Evolutionary conservation across 2,113 vertebrate genomes (phyloP), one percentile per base, ranked within the genome.

Genomic region (Nycticorax nycticorax): DNA sequence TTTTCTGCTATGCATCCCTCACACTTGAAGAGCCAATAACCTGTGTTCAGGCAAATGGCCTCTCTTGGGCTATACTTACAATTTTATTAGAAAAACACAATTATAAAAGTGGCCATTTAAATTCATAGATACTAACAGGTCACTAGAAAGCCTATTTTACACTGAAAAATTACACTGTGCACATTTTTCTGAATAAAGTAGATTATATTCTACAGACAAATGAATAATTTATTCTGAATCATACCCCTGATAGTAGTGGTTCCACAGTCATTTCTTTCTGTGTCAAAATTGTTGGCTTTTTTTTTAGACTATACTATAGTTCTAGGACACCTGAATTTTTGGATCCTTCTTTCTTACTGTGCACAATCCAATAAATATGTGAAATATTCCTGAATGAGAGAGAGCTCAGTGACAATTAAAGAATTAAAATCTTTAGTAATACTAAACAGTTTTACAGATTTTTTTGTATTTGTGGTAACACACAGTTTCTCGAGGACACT

Each of bases 11-110:
- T 56, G 12, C 30, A 56, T 39, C 23, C 14, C 45, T 69, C 16
- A 78, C 45, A 71, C 24, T 82, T 77, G 18, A 62, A 85, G 60
- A 96, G 72, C 80, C 78, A 91, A 56, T 47, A 82, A 68, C 27
- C 33, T 53, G 20, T 64, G 59, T 84, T 94, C 90, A 74, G 60
- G 63, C 39, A 95, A 82, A 95, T 66, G 16, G 20, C 13, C 12
- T 82, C 64, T 85, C 94, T 82, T 92, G 59, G 71, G 32, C 56
- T 76, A 59, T 72, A 20, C n/a, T 89, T 95, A 30, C 0, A 27
- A 81, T 59, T 85, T 86, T 63, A 45, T 60, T 83, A 60, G 76
- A 62, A 87, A 90, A 93, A 85, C 41, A 64, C 76, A 92, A 95
- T 85, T 93, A 68, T 35, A 45, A 30, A 73, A 57, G 33, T 56